Evolutionary conservation across 2,888 invertebrate species (phyloP), one percentile per base, ranked within the genome.

Genomic region (Scaptomyza flava): DNA sequence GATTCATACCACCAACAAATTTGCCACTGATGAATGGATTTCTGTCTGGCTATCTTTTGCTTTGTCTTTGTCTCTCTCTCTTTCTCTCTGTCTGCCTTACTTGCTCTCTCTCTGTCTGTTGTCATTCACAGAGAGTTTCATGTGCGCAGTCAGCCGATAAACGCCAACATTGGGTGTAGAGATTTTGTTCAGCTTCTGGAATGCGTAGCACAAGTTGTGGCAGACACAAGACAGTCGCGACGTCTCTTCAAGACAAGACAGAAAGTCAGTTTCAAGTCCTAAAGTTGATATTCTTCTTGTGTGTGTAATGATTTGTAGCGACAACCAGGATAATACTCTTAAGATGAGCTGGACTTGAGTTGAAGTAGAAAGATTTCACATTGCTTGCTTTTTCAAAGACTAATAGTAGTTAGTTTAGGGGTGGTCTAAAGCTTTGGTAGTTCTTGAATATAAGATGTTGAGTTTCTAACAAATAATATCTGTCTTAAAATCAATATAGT

Each of bases 1-100:
- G 91, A 91, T 91, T 91, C 86, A 77, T 91, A 91, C 91, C 91
- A 89, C 91, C 91, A 91, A 90, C 91, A 90, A 89, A 91, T 91
- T 89, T 91, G 91, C 91, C 91, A 91, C 91, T 91, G 91, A 91
- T 91, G 91, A 91, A 91, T 91, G 91, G 91, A 90, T 90, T 89
- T 85, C 78, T 86, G 86, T 71, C 81, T 65, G 62, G 45, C 52
- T 67, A 64, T 64, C 69, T 63, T 43, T 60, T 58, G 11, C 5
- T 43, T 30, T 54, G 12, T 31, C 42, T 23, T 45, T 42, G 23
- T 34, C 50, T 63, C 57, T 53, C 59, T 23, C 46, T 42, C 27
- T 34, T 50, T 63, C 57, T 53, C 59, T 54, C 33, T 2, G 47
- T 63, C 57, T 53, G 57, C 27, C 27, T 27, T 1, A 23, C 23